Evolutionary conservation across 2,797 vertebrate species (phyloP), one percentile per base, ranked within the genome.

Genomic region (Centropyge bicolor): DNA sequence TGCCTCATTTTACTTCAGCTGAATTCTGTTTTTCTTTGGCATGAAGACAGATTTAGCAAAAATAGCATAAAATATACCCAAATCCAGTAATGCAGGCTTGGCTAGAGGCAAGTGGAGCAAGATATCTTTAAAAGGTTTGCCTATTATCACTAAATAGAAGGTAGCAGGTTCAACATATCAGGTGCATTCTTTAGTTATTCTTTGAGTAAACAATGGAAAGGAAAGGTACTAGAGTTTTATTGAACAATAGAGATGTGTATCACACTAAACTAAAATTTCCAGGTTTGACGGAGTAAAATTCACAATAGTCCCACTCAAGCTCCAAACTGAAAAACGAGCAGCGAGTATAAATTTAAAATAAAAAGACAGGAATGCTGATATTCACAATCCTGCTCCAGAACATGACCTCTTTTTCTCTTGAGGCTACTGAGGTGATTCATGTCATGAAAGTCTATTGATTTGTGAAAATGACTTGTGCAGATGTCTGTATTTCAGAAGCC

Each of bases 81-180:
- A 64, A 63, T 76, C 52, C 76, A 70, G 55, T 68, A 16, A 64
- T 24, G 60, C 11, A 45, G 69, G 3, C 20, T 35, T 27, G 51
- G 55, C 31, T 20, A 1, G 40, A 79, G 35, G 66, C 62, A 66
- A 51, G 17, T 57, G 57, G 64, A 81, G 60, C 8, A 55, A 68
- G 78, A 45, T 13, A 22, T 4, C 41, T 16, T 38, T 6, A 8
- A 52, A 48, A 46, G 24, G 9, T 6, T 1, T 1, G 11, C 20
- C 52, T 31, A 11, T 45, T 1, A 52, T 60, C 41, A 51, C 40
- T 17, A 20, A 36, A 61, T 65, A 6, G 49, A 31, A 9, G n/a
- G 52, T 1, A 55, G 65, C 35, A 22, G 40, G 13, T 48, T 64
- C 7, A 24, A 19, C 4, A 20, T 35, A 51, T 38, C 45, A 68